A percentile compares a stretch with the other conserved stretches of the same genome.
Conservation (phyloP, 2,888 invertebrate species). For the Seira ritae region DNA sequence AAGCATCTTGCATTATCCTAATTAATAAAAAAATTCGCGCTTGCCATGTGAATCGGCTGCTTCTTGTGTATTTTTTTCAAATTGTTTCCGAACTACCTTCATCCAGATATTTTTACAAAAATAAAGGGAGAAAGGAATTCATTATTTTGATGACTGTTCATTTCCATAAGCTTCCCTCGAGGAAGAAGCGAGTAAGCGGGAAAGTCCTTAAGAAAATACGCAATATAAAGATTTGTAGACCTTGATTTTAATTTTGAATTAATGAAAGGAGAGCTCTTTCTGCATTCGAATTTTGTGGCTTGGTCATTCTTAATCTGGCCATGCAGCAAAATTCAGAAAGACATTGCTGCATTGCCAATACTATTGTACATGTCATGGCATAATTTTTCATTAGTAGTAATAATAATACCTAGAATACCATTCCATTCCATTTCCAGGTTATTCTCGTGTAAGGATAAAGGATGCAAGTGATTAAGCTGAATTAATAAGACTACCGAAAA, state of each 20-base stretch:
- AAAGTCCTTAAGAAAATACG: not conserved
- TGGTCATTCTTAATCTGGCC: no score
- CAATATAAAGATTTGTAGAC: not conserved
- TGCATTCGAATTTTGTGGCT: no score
- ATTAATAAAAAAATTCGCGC: no score
- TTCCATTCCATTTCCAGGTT: not conserved
- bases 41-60: not conserved
- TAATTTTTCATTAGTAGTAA: not conserved
- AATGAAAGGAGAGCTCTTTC: not conserved
- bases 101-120: not conserved
- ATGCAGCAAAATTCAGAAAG: no score
- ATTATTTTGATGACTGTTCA: not conserved
- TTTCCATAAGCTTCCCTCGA: not conserved
- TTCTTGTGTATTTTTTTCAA: not conserved
- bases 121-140: not conserved
- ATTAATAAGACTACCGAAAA: not conserved
- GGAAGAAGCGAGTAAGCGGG: not conserved
- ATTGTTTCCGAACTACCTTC: no score
- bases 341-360: no score
- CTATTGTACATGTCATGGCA: not conserved
- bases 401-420: not conserved
- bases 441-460: not conserved
- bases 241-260: not conserved
- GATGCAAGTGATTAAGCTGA: not conserved
- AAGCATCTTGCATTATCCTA: no score